Evolutionary conservation across 2,113 vertebrate genomes (phyloP).

Genomic region (Gambusia holbrooki): DNA sequence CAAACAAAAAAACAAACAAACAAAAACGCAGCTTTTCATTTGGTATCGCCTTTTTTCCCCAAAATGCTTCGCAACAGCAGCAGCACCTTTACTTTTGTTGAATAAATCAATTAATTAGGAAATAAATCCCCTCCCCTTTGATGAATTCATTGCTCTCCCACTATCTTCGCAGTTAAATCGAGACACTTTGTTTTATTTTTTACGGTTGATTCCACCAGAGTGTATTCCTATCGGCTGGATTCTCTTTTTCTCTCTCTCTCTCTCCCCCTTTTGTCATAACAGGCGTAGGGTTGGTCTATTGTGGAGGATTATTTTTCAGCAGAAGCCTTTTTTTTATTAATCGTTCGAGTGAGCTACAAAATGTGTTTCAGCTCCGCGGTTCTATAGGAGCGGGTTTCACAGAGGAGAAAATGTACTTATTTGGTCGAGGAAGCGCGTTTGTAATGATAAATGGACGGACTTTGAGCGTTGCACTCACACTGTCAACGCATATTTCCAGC

Average conservation of each 20-base stretch:
- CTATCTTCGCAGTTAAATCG: conserved; percentile 18
- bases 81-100: conserved; percentile 15
- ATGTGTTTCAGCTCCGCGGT: conserved; percentile 25
- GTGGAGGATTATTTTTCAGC: conserved; percentile 47
- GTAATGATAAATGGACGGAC: conserved; percentile 7
- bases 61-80: conserved; percentile 6
- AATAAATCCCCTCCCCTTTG: conserved; percentile 20
- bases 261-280: conserved; percentile 57
- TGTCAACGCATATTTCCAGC: conserved; percentile 52
- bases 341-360: conserved; percentile 40
- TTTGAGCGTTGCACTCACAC: conserved; percentile 32
- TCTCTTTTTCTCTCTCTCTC: background rate
- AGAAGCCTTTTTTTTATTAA: conserved; percentile 22
- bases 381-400: background rate
- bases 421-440: conserved; percentile 13
- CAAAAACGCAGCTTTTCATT: background rate
- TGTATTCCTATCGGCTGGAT: background rate
- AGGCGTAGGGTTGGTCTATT: conserved; percentile 46
- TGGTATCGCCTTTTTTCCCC: background rate
- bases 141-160: conserved; percentile 39
- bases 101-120: conserved; percentile 34
- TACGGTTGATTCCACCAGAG: conserved; percentile 3
- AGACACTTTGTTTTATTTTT: background rate
- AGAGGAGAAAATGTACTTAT: conserved; percentile 17
- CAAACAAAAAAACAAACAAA: too few relatives aligned